A percentile compares a stretch with the other conserved stretches of the same genome.
Evolutionary conservation across 2,888 invertebrate genomes (phyloP).

Genomic region (Leptopilina myrica): DNA sequence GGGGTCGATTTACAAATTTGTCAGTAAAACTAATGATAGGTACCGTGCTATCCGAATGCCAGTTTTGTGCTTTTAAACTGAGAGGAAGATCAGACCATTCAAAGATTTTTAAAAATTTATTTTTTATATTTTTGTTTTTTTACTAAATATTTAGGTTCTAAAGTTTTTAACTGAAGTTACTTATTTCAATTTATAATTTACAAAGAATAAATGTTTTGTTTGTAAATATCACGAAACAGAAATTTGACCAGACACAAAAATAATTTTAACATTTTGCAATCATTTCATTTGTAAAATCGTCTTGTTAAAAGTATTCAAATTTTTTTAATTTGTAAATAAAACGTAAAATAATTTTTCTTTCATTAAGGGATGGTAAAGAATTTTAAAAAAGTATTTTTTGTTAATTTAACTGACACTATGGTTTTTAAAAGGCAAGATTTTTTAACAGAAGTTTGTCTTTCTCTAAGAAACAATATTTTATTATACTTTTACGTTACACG

Average conservation of each 20-base stretch:
- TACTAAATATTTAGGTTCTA: no score
- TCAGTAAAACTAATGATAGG: slow-evolving; percentile 55
- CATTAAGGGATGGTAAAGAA: neutral
- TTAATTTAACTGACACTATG: slow-evolving; percentile 16
- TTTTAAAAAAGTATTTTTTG: slow-evolving; percentile 2
- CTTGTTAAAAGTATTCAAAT: slow-evolving; percentile 17
- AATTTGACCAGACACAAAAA: slow-evolving; percentile 17
- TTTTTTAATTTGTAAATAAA: neutral
- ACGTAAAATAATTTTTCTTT: no score
- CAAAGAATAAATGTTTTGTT: no score
- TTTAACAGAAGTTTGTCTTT: slow-evolving; percentile 26
- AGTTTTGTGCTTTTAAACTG: slow-evolving; percentile 71
- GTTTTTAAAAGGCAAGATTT: slow-evolving; percentile 18
- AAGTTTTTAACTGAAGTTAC: neutral
- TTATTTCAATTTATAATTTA: slow-evolving; percentile 33
- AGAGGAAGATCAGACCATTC: slow-evolving; percentile 69
- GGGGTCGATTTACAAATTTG: slow-evolving; percentile 54
- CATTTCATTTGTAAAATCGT: neutral
- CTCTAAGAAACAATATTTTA: slow-evolving; percentile 32
- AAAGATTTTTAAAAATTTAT: slow-evolving; percentile 48
- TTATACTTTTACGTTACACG: slow-evolving; percentile 71
- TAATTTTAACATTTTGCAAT: neutral
- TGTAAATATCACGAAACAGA: neutral
- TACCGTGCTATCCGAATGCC: slow-evolving; percentile 60
- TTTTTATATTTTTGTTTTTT: slow-evolving; percentile 43